Base-by-base conservation (phyloP, 1,140 invertebrate genomes). In the Steinernema feltiae region DNA sequence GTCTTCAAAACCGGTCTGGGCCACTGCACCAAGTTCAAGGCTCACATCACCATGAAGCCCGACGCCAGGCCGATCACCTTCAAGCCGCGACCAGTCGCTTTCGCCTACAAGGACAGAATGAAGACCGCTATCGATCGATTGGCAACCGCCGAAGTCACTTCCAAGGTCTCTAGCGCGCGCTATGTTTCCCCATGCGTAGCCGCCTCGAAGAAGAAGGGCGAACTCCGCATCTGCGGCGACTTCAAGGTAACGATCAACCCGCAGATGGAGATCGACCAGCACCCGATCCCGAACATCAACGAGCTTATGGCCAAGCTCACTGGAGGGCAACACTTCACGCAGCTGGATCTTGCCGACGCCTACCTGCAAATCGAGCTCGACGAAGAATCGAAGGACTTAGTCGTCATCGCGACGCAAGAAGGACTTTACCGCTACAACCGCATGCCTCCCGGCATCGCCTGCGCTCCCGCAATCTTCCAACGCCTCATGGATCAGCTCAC, bases 391-490 rank as follows among this genome's bases (percentile, higher is more conserved):
- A 84, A 82, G 76, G 30, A 78, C 32, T 35, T 48, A 18, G 35
- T 74, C 3, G 63, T 63, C 18, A 78, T 82, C 24, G 77, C 63
- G 46, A 82, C 82, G 17, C 82, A 82, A 21, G 18, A 17, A 17
- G 82, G 82, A 1, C 48, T 80, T 31, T 82, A 69, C 48, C 70
- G 69, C n/a, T 84, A 80, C 69, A 24, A 80, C 32, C 35, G 86
- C 35, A 71, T 89, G 12, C 85, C 83, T 1, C 90, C 89, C 84
- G 89, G 88, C 3, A 85, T 90, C 2, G 85, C 87, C 74, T 85
- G 84, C 21, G 88, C 88, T 0, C 88, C 89, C 29, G 79, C 84
- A 21, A 86, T 88, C 74, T 90, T 90, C 77, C 88, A 90, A 79
- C 46, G 85, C 73, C 82, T 87, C 21, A 88, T 90, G 27, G 87